Evolutionary conservation across 2,797 vertebrate genomes (phyloP).

Genomic region (Epinephelus awoara): DNA sequence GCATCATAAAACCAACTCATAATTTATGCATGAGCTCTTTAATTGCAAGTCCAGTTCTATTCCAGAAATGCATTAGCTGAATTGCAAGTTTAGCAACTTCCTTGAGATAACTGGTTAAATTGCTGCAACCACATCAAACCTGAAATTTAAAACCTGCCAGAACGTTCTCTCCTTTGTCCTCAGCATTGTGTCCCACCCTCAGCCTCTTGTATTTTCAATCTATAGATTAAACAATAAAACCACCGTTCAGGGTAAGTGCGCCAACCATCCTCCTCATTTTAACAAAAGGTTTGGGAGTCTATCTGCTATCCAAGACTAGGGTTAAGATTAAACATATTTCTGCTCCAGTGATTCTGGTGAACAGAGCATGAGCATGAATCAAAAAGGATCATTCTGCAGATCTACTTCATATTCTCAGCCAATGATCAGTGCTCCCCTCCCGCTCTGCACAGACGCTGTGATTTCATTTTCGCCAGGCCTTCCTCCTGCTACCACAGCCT

Average conservation of each 20-base stretch:
- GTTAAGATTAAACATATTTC: conserved; percentile 47
- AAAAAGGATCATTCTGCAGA: conserved; percentile 62
- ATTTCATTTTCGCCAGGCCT: conserved; percentile 75
- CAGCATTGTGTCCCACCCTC: conserved; percentile 1
- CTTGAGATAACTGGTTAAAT: conserved; percentile 1
- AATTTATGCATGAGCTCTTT: conserved; percentile 23
- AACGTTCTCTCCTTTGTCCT: conserved; percentile 2
- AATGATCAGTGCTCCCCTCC: conserved; percentile 55
- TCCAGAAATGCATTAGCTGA: conserved; percentile 1
- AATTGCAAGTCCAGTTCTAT: conserved; percentile 26
- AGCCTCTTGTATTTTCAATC: conserved; percentile 7
- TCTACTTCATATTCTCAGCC: conserved; percentile 74
- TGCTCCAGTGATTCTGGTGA: conserved; percentile 34
- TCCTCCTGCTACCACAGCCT: conserved; percentile 62
- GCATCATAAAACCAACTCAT: conserved; percentile 3
- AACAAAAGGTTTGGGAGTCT: conserved; percentile 42
- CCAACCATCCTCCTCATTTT: conserved; percentile 5
- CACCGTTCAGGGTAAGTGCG: conserved; percentile 19
- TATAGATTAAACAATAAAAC: conserved; percentile 38
- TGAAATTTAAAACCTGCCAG: conserved; percentile 19
- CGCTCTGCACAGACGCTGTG: conserved; percentile 65
- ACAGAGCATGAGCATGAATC: conserved; percentile 66
- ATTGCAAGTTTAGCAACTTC: conserved; percentile 11
- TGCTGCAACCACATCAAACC: conserved; percentile 7
- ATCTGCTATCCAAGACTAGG: conserved; percentile 20